These are phyloP conservation scores for Teleiodes luculella DNA, from an alignment of 2,888 invertebrate species.

Conservation along the genomic window DNA sequence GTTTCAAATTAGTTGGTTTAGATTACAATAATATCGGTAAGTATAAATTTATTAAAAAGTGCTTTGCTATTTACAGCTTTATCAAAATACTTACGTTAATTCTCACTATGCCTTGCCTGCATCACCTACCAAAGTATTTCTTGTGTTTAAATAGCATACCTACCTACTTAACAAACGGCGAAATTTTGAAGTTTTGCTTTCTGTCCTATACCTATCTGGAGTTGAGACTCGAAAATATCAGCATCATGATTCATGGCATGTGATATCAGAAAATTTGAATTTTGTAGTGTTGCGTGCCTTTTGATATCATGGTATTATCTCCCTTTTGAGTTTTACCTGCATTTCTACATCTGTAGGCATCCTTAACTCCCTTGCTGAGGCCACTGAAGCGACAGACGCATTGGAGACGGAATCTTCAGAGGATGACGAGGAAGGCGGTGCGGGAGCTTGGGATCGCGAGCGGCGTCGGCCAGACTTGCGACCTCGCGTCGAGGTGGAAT, in stretches of 20 bases:
- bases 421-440: constrained; percentile 62
- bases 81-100: background rate
- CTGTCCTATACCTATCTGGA: no score
- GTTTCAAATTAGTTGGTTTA: no score
- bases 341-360: constrained; percentile 58
- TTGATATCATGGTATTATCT: no score
- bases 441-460: constrained; percentile 66
- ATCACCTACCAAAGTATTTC: background rate
- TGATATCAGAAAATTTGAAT: no score
- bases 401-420: constrained; percentile 64
- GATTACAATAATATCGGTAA: background rate
- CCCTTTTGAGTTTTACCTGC: constrained; percentile 50
- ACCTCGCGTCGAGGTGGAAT: constrained; percentile 43
- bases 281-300: no score
- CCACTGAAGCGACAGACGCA: constrained; percentile 66
- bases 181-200: no score
- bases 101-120: no score
- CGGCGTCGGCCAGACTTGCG: constrained; percentile 61
- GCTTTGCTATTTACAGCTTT: background rate
- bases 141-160: no score
- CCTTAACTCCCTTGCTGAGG: constrained; percentile 63
- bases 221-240: no score
- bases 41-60: background rate
- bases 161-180: background rate
- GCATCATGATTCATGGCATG: no score